Percentiles rank a stretch among this genome's conserved stretches.
Evolutionary conservation across 2,888 invertebrate species (phyloP).

Genomic region (Thereva unica): DNA sequence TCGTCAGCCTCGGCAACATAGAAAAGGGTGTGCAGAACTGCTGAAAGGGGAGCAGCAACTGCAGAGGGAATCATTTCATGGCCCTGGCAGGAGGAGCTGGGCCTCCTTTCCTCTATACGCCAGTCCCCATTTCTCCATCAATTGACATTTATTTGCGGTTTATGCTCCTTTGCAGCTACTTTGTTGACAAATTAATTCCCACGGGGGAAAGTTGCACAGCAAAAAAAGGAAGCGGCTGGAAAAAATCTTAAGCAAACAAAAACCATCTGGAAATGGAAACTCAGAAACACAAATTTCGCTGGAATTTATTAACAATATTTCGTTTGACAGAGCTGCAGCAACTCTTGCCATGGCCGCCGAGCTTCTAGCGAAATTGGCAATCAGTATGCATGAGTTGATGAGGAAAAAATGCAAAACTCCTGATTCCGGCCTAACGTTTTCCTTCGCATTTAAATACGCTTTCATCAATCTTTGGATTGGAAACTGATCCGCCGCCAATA

Average conservation of each 20-base stretch:
- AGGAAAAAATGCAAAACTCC: no score
- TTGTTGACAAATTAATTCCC: constrained; percentile 38
- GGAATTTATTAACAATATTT: constrained; percentile 1
- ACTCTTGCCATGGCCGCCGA: no score
- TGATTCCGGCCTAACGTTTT: no score
- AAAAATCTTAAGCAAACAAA: constrained; percentile 18
- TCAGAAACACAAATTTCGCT: constrained; percentile 10
- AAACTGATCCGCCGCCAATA: no score
- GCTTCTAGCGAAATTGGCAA: neutral
- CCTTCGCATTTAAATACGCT: no score
- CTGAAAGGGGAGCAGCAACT: constrained; percentile 14
- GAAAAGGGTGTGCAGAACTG: constrained; percentile 23
- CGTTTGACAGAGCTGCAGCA: no score
- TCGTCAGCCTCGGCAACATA: constrained; percentile 7
- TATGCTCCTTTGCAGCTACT: constrained; percentile 31
- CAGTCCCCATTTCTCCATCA: constrained; percentile 11
- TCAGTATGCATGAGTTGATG: constrained; percentile 5
- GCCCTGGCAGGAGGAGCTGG: constrained; percentile 17
- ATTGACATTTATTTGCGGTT: constrained; percentile 36
- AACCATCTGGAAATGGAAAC: constrained; percentile 11
- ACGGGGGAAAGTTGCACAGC: constrained; percentile 18
- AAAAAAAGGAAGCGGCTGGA: constrained; percentile 11
- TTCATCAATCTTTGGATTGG: no score
- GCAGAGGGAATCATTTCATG: constrained; percentile 14
- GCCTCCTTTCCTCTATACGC: neutral